Evolutionary conservation across 2,797 vertebrate genomes (phyloP).

Genomic region (Manis javanica): DNA sequence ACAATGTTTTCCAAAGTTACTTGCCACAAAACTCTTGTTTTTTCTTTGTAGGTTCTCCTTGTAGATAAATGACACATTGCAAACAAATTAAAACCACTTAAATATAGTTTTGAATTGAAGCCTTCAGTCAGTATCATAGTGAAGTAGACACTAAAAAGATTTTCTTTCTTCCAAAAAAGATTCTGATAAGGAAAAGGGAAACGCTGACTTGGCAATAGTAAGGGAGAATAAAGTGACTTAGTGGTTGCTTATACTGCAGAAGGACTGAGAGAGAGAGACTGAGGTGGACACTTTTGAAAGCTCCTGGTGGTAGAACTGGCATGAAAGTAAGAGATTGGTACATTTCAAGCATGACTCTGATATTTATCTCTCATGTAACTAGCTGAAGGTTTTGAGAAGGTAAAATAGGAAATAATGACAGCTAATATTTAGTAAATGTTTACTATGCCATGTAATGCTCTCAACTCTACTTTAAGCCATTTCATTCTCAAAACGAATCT

Average conservation of each 20-base stretch:
- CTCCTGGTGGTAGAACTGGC: background rate
- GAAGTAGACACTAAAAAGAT: background rate
- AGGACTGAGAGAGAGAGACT: background rate
- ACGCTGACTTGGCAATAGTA: background rate
- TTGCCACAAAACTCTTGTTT: background rate
- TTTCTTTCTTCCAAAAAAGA: background rate
- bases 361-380: background rate
- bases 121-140: background rate
- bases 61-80: background rate
- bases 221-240: background rate
- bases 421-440: background rate
- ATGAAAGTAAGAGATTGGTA: background rate
- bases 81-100: background rate
- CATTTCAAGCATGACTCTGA: background rate
- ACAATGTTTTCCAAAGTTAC: background rate
- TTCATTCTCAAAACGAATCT: conserved; percentile 12
- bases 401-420: background rate
- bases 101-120: conserved; percentile 4
- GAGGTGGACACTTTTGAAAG: background rate
- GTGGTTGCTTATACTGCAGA: background rate
- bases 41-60: background rate
- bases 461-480: background rate
- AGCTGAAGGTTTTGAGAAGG: background rate
- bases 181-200: background rate
- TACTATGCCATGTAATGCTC: background rate